Base-by-base conservation (phyloP, 2,113 vertebrate genomes). In the Smithornis capensis region DNA sequence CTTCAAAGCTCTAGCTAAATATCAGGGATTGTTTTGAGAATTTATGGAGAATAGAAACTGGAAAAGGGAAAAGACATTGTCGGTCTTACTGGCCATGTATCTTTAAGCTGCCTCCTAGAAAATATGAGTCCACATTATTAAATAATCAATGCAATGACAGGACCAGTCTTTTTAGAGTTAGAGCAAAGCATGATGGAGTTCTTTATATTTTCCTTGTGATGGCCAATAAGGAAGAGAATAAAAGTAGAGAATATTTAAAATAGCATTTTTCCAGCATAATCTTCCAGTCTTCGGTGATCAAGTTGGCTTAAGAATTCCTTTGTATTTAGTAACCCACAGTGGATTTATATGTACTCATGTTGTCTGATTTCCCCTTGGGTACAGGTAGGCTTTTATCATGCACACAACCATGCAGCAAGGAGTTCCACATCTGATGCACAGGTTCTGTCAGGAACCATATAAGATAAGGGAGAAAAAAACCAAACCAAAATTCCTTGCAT, bases 381-480 rank as follows among this genome's bases (percentile, higher is more conserved):
- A 49, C 5, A 11, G 78, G 55, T 31, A 57, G 55, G 13, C 37
- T 89, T 79, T 67, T 67, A 59, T 22, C 4, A 1, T 52, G 11
- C 40, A 21, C 22, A 29, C 14, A 59, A 17, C 52, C 23, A 74
- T 68, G 62, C 53, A 47, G 23, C 44, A 83, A 59, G 56, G 29
- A 71, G 35, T 83, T 90, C 44, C 44, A 40, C 27, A 33, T 84
- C 29, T 77, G 44, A 59, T 38, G 19, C 38, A 60, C 1, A n/a
- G 12, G 17, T 74, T 78, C 55, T 90, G 17, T 42, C 50, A 81
- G 23, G 23, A 65, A 4, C 4, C 7, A 27, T 42, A 7, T 42
- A 28, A 56, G 12, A 25, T 70, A 50, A 25, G 9, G 19, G 6
- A 11, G 6, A 3, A 1, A 37, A 55, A 69, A 50, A 14, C 0